Evolutionary conservation across 2,888 invertebrate genomes (phyloP), one percentile per base, ranked within the genome.

Genomic region (Trissoscelio sp.): DNA sequence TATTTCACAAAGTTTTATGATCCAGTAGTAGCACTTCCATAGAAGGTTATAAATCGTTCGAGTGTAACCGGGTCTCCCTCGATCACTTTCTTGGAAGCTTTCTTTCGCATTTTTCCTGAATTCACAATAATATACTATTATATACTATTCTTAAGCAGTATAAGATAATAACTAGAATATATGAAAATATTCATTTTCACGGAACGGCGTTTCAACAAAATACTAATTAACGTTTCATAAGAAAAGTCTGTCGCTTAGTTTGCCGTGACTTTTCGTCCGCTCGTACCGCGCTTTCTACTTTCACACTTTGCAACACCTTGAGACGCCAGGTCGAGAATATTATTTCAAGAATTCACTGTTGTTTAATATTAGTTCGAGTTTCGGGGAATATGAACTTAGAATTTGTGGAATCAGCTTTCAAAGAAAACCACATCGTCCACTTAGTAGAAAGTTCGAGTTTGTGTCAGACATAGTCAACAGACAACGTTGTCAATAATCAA

Each of bases 41-140:
- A 79, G 72, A 75, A 74, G 72, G 82, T 82, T 83, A 79, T 82
- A 82, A 82, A 82, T 83, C 80, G 79, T 82, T 81, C 53, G 74
- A 81, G 67, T 79, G 75, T 81, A 82, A 75, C 79, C 83, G 82
- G 79, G 60, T 81, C 84, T 84, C 85, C 85, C 86, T 84, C 85
- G 85, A 86, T 88, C 83, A 86, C 83, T 83, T 88, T 86, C 87
- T 81, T 73, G 82, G 87, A 87, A 88, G 80, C 75, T 48, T 79
- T 78, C 74, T 79, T 82, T 82, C 79, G 82, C 82, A 79, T 82
- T 79, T 69, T 79, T 77, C 82, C 82, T 82, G 79, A 79, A 82
- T 79, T 72, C 70, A 70, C 78, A 75, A 82, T 74, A 82, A 79
- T 79, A 82, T 75, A 62, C 82, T 82, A 72, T 79, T 75, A 82